Percentiles rank a stretch among this genome's conserved stretches.
These are phyloP conservation scores for crab-eating macaque (Macaca fascicularis) DNA, from an alignment of 2,113 vertebrate species.

Conservation along the genomic window DNA sequence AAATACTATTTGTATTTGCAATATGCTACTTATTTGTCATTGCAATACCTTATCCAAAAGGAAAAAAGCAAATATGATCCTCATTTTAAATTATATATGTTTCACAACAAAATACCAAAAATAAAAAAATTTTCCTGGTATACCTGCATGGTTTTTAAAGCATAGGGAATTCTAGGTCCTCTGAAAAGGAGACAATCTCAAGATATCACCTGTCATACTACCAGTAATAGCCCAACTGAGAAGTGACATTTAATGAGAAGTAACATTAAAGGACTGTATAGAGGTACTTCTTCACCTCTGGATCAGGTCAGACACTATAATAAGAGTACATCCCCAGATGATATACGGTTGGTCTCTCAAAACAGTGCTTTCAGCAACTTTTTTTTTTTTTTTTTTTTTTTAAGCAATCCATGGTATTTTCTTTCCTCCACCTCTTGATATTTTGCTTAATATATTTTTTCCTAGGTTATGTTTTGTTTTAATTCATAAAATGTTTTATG, in stretches of 20 bases:
- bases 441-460: constrained; percentile 20
- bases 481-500: background rate
- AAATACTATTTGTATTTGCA: constrained; percentile 19
- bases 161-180: background rate
- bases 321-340: background rate
- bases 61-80: background rate
- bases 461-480: background rate
- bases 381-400: background rate
- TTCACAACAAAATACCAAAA: background rate
- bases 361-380: background rate
- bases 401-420: background rate
- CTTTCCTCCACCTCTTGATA: background rate
- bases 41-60: background rate
- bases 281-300: background rate
- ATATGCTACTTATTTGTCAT: background rate
- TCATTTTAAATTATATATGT: background rate
- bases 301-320: background rate
- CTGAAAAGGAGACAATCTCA: background rate
- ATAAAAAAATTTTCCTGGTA: background rate
- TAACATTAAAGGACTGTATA: background rate
- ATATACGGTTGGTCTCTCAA: background rate
- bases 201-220: background rate
- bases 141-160: background rate
- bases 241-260: background rate
- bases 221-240: background rate